phyloP scores from a whole-genome alignment of 2,888 invertebrate genomes.

The Antheraea assamensis region DNA sequence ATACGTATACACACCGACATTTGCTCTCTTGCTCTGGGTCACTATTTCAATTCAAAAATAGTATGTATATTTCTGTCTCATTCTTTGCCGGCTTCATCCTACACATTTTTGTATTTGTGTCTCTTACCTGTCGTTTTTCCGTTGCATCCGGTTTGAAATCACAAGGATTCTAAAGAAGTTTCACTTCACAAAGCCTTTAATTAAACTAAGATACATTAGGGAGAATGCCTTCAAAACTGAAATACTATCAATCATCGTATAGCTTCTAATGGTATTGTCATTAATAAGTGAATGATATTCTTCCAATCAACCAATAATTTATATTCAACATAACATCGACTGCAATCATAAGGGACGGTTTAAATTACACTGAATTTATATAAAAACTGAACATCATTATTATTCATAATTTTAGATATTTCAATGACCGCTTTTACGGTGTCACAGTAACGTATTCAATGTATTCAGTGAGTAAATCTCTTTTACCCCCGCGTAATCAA shows the following conservation, averaged over 20 bases:
- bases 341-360: not conserved
- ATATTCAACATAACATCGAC: not conserved
- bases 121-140: too few species aligned
- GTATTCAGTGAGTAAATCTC: slow-evolving; percentile 53
- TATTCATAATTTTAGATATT: slow-evolving; percentile 18
- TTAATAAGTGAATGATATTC: not conserved
- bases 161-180: too few species aligned
- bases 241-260: not conserved
- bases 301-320: not conserved
- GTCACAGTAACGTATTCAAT: slow-evolving; percentile 53
- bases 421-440: slow-evolving; percentile 22
- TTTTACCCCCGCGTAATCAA: slow-evolving; percentile 58
- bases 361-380: not conserved
- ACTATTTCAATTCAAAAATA: too few species aligned
- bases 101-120: too few species aligned
- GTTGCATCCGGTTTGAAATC: too few species aligned
- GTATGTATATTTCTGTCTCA: too few species aligned
- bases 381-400: not conserved
- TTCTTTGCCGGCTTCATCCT: too few species aligned
- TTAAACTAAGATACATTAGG: not conserved
- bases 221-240: not conserved
- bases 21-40: too few species aligned
- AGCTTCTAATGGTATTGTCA: not conserved
- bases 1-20: too few species aligned
- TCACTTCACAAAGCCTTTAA: too few species aligned